A percentile compares a stretch with the other conserved stretches of the same genome.
These are phyloP conservation scores for Lordiphosa mommai DNA, from an alignment of 1,140 invertebrate genomes.

Conservation along the genomic window DNA sequence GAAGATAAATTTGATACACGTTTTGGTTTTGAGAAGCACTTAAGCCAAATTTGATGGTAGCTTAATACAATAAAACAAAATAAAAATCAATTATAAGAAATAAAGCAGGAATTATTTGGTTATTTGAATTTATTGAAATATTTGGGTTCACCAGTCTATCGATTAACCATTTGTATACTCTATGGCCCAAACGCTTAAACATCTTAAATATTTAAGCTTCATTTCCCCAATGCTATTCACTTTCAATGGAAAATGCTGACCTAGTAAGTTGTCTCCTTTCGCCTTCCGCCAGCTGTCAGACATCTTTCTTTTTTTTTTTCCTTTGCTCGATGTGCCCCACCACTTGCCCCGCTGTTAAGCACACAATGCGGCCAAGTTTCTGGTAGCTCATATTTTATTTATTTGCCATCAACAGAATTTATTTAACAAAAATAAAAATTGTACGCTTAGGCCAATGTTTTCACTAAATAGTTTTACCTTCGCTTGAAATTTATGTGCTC, in stretches of 20 bases:
- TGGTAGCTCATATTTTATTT: conserved; percentile 44
- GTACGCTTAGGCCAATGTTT: conserved; percentile 53
- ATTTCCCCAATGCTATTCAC: conserved; percentile 14
- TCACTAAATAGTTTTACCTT: conserved; percentile 69
- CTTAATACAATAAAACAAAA: too few relatives aligned
- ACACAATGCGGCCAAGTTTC: conserved; percentile 34
- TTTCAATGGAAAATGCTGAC: conserved; percentile 40
- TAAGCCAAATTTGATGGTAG: too few relatives aligned
- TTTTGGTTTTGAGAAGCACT: too few relatives aligned
- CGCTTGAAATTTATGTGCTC: conserved; percentile 48
- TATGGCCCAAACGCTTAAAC: conserved; percentile 15
- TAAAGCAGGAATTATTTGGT: too few relatives aligned
- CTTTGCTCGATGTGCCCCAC: not conserved
- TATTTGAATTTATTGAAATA: too few relatives aligned
- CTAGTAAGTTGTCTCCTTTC: conserved; percentile 35
- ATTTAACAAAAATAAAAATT: conserved; percentile 43
- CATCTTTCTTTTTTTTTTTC: conserved; percentile 19
- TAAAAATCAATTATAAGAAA: too few relatives aligned
- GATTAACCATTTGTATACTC: not conserved
- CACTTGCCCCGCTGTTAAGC: conserved; percentile 14
- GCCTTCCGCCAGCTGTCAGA: conserved; percentile 29
- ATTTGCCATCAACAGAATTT: conserved; percentile 49
- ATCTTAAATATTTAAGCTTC: conserved; percentile 49
- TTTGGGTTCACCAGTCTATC: not conserved
- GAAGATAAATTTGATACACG: too few relatives aligned